phyloP scores from a whole-genome alignment of 2,888 invertebrate genomes.

The Entomobrya multifasciata region DNA sequence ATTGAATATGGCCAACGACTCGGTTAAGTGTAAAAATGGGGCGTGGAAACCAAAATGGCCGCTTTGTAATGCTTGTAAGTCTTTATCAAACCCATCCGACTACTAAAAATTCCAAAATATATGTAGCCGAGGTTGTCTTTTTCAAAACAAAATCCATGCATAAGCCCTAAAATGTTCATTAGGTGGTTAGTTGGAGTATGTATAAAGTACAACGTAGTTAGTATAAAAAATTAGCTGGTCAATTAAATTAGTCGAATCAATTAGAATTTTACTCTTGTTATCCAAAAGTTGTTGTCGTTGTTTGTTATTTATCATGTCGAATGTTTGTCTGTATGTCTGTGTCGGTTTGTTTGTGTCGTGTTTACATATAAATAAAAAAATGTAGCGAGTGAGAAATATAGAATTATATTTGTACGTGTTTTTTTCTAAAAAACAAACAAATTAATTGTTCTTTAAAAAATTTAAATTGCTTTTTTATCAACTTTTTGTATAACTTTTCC shows the following conservation, averaged over 20 bases:
- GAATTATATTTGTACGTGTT: slow-evolving; percentile 5
- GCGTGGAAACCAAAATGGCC: slow-evolving; percentile 92
- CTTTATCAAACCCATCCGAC: slow-evolving; percentile 1
- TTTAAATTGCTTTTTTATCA: background rate
- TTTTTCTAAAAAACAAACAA: no score
- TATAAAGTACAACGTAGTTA: background rate
- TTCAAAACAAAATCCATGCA: no score
- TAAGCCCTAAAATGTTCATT: no score
- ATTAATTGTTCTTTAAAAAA: background rate
- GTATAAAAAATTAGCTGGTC: background rate
- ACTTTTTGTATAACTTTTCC: no score
- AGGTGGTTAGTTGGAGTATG: no score
- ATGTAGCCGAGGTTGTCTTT: no score
- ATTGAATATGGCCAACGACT: slow-evolving; percentile 88
- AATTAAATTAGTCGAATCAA: background rate
- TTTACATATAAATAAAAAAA: slow-evolving; percentile 13
- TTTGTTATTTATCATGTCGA: background rate
- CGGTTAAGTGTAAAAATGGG: slow-evolving; percentile 91
- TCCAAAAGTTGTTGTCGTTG: slow-evolving; percentile 3
- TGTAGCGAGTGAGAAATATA: background rate
- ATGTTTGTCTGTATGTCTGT: slow-evolving; percentile 6
- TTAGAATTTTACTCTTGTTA: background rate
- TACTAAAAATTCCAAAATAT: background rate
- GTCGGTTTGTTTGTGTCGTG: slow-evolving; percentile 15
- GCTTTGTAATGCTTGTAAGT: slow-evolving; percentile 89